phyloP scores from a whole-genome alignment of 2,797 vertebrate genomes.

The Gymnoscopelus microlampas region DNA sequence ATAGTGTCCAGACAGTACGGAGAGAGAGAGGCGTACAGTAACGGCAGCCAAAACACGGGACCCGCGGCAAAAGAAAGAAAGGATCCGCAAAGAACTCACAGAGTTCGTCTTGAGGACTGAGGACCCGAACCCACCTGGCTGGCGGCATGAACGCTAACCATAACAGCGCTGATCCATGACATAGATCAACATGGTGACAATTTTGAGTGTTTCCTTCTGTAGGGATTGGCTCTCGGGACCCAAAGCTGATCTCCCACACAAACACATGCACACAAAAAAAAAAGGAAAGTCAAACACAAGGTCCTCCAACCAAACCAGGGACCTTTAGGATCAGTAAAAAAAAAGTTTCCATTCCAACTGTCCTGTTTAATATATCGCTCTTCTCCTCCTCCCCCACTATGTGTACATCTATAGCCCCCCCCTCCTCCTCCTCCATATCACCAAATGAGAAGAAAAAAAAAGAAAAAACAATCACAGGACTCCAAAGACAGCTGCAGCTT shows the following conservation, averaged over 20 bases:
- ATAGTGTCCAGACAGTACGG: constrained; percentile 48
- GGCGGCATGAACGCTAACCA: background rate
- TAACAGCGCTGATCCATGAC: constrained; percentile 10
- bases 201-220: constrained; percentile 8
- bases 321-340: constrained; percentile 29
- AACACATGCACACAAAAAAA: constrained; percentile 26
- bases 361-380: constrained; percentile 22
- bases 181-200: background rate
- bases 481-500: constrained; percentile 96
- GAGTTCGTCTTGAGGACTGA: background rate
- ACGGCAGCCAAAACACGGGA: background rate
- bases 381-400: constrained; percentile 20
- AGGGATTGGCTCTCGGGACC: background rate
- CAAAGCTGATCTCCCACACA: constrained; percentile 15
- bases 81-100: background rate
- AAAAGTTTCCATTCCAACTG: constrained; percentile 51
- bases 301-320: constrained; percentile 3
- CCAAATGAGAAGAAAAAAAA: constrained; percentile 56
- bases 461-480: constrained; percentile 68
- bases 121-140: constrained; percentile 42
- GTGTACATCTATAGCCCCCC: constrained; percentile 64
- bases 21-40: constrained; percentile 25
- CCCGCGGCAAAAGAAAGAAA: constrained; percentile 14
- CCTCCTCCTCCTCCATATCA: constrained; percentile 46
- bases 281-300: constrained; percentile 25